phyloP scores from a whole-genome alignment of 2,888 invertebrate species.

The Endotricha flammealis region DNA sequence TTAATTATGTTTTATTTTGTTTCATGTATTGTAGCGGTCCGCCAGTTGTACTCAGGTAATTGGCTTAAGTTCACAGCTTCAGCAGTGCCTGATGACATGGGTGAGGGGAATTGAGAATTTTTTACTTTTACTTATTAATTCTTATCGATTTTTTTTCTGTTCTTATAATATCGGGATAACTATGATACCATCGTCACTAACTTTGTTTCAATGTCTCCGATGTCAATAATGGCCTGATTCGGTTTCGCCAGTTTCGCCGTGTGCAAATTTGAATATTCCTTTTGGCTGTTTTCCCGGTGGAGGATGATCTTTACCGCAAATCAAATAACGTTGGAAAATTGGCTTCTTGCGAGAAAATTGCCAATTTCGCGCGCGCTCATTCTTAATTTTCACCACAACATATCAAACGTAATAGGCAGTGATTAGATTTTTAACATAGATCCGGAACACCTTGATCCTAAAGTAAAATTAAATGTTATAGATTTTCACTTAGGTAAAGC shows the following conservation, averaged over 20 bases:
- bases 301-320: constrained; percentile 14
- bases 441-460: no score
- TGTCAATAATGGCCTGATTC: no score
- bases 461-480: no score
- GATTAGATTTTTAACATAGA: neutral
- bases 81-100: no score
- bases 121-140: no score
- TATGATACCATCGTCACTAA: no score
- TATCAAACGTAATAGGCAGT: neutral
- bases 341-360: constrained; percentile 49
- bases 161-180: no score
- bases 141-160: neutral
- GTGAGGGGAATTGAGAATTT: no score
- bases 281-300: neutral
- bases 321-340: constrained; percentile 35
- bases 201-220: no score
- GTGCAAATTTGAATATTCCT: constrained; percentile 9
- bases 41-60: constrained; percentile 74
- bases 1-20: constrained; percentile 59
- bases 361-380: constrained; percentile 42
- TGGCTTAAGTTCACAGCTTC: constrained; percentile 8
- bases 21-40: constrained; percentile 74
- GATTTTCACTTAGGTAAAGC: no score
- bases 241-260: no score
- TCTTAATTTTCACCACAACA: constrained; percentile 34